These are phyloP conservation scores for Meghimatium bilineatum DNA, from an alignment of 2,888 invertebrate species.

Conservation along the genomic window DNA sequence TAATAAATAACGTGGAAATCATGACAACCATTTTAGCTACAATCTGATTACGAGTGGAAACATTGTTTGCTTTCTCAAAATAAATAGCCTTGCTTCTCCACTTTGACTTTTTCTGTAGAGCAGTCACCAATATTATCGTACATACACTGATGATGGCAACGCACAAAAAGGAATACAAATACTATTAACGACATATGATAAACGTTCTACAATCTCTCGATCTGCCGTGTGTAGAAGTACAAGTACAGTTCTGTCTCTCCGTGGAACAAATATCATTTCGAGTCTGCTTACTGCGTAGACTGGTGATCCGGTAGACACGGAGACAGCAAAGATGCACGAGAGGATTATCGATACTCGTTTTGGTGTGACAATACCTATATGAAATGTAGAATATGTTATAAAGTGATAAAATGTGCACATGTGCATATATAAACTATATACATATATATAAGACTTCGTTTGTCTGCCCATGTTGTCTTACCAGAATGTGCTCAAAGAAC, in stretches of 20 bases:
- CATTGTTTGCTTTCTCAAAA: too few relatives aligned
- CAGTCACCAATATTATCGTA: background rate
- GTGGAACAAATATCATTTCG: background rate
- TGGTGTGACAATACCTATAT: conserved; percentile 10
- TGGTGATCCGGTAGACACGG: background rate
- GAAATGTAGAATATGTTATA: too few relatives aligned
- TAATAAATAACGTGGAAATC: too few relatives aligned
- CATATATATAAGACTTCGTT: too few relatives aligned
- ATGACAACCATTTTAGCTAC: too few relatives aligned
- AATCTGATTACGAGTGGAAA: too few relatives aligned
- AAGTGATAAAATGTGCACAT: too few relatives aligned
- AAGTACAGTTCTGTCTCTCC: background rate
- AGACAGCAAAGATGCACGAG: background rate
- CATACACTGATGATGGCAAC: background rate
- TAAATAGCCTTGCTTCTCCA: background rate
- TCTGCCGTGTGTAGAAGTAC: background rate
- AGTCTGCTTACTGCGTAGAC: background rate
- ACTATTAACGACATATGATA: background rate
- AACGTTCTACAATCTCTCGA: background rate
- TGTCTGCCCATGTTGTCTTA: too few relatives aligned
- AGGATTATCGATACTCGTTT: background rate
- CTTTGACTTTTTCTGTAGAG: background rate
- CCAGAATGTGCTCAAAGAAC: too few relatives aligned
- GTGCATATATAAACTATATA: too few relatives aligned
- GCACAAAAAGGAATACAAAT: background rate